Evolutionary conservation across 2,888 invertebrate species (phyloP), one percentile per base, ranked within the genome.

Genomic region (Melieria picta): DNA sequence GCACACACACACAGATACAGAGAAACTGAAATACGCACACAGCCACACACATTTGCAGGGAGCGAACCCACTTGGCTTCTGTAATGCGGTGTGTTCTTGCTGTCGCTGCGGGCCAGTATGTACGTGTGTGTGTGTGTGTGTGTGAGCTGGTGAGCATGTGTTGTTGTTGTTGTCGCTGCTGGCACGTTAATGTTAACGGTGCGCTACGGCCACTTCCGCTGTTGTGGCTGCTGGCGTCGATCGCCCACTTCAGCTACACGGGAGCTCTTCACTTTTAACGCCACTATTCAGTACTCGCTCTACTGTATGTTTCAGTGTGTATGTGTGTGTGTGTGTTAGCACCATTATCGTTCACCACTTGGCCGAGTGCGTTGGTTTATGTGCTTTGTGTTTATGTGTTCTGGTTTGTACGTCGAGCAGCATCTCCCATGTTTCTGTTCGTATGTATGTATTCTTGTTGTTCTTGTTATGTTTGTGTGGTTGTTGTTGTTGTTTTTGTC

Each of bases 361-460:
- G 30, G 30, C 30, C 30, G 30, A 30, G 30, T 30, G 30, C 30
- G 30, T 30, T 30, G 30, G 30, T 30, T 30, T 30, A 30, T 30
- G 30, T 30, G 30, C 30, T 30, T 30, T 30, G 30, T 30, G 30
- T 30, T 30, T 30, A 3, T 30, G 30, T 30, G 30, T 30, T 30
- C 3, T 30, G 30, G 30, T 30, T 30, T 30, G 30, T 30, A 30
- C 30, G 30, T 30, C 30, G 30, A 30, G 30, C 30, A 30, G 30
- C 30, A 30, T 30, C 30, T 30, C 30, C 30, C 30, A 30, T 6
- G 45, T 45, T 13, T 11, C 9, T 7, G 16, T 13, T 16, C 16
- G 30, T 62, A 62, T 11, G 30, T 62, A 62, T 11, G n/a, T 62
- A 16, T 60, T 63, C 45, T n/a, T 65, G 46, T 56, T 56, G 65